Conservation (phyloP, 2,888 invertebrate species). For the Noctuana brunneofusca region DNA sequence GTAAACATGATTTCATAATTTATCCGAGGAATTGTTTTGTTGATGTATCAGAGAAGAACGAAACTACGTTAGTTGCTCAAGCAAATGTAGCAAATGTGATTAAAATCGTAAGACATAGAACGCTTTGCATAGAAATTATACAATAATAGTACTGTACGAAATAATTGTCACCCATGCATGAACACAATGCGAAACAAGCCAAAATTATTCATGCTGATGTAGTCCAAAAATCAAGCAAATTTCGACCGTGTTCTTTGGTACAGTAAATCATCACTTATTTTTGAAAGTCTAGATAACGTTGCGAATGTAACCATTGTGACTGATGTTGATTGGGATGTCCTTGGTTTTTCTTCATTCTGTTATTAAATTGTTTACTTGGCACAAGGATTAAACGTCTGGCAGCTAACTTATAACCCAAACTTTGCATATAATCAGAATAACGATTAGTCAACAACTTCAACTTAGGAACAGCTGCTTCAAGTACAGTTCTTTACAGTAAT, state of each 20-base stretch:
- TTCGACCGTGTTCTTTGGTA: slow-evolving; percentile 17
- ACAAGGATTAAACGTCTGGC: background rate
- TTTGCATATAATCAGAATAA: no score
- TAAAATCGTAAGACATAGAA: slow-evolving; percentile 22
- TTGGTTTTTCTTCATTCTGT: slow-evolving; percentile 52
- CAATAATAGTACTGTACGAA: slow-evolving; percentile 39
- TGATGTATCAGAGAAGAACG: slow-evolving; percentile 18
- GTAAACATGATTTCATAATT: slow-evolving; percentile 19
- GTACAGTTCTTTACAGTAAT: no score
- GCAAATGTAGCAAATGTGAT: slow-evolving; percentile 9
- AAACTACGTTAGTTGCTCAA: background rate
- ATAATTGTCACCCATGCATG: slow-evolving; percentile 59
- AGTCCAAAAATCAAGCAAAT: slow-evolving; percentile 1
- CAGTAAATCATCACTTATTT: background rate
- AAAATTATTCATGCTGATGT: slow-evolving; percentile 6
- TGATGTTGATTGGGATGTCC: slow-evolving; percentile 41
- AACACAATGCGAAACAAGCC: slow-evolving; percentile 53
- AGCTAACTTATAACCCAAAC: no score
- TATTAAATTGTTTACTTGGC: slow-evolving; percentile 35
- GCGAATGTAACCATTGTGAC: slow-evolving; percentile 12
- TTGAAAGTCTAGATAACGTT: background rate
- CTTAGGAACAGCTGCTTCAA: no score
- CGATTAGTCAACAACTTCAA: no score
- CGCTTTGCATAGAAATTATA: slow-evolving; percentile 20
- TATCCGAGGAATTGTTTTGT: background rate